phyloP scores from a whole-genome alignment of 1,140 invertebrate genomes.

The Sitophilus oryzae region DNA sequence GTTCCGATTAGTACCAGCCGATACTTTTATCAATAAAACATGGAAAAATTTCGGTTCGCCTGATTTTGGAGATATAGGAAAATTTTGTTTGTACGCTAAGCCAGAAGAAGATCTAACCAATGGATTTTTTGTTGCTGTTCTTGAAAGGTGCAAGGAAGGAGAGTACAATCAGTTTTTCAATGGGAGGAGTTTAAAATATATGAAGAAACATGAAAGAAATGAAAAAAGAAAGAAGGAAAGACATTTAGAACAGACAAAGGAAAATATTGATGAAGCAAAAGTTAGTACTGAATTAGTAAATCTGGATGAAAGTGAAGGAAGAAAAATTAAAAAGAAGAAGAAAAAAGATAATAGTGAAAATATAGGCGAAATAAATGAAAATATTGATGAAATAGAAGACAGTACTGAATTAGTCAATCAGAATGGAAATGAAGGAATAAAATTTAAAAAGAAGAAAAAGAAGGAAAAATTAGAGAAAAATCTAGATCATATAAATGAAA shows the following conservation, averaged over 20 bases:
- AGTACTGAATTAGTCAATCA: too few relatives aligned
- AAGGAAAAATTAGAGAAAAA: too few relatives aligned
- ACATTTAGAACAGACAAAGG: background rate
- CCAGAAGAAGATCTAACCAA: slow-evolving; percentile 74
- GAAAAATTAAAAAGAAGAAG: slow-evolving; percentile 1
- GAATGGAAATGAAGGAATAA: too few relatives aligned
- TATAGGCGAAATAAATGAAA: background rate
- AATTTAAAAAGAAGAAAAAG: too few relatives aligned
- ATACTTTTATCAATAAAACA: slow-evolving; percentile 52
- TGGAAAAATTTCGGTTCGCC: slow-evolving; percentile 64
- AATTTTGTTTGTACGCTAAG: slow-evolving; percentile 72
- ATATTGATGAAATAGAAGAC: too few relatives aligned
- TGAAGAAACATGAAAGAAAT: slow-evolving; percentile 22
- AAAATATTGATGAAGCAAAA: background rate
- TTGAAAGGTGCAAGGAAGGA: slow-evolving; percentile 55
- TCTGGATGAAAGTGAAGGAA: background rate
- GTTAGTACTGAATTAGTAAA: background rate
- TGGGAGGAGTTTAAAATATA: slow-evolving; percentile 20
- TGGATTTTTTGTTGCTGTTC: slow-evolving; percentile 91
- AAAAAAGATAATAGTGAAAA: background rate
- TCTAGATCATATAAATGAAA: too few relatives aligned
- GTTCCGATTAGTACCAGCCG: slow-evolving; percentile 58
- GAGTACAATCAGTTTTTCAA: slow-evolving; percentile 38
- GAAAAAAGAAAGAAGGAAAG: slow-evolving; percentile 9
- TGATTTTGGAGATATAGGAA: slow-evolving; percentile 55